These are phyloP conservation scores for Chascanopsetta lugubris DNA, from an alignment of 2,113 vertebrate genomes.

Conservation along the genomic window DNA sequence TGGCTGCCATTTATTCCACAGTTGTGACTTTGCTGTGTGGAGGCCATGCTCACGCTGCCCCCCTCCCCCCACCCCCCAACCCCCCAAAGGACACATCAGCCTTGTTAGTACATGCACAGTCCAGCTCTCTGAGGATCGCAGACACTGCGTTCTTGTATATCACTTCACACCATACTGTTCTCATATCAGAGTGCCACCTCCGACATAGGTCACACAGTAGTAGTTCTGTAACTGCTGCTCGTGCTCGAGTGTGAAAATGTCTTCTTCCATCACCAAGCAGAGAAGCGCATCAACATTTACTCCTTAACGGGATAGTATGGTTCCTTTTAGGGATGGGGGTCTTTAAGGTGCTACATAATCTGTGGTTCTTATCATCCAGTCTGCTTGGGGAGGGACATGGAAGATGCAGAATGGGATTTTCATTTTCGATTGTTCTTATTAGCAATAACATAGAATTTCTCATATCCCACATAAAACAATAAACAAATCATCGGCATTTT, in stretches of 20 bases:
- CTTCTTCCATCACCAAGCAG: background rate
- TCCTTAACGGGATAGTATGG: too few species aligned
- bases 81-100: slow-evolving; percentile 44
- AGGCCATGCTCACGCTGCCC: slow-evolving; percentile 9
- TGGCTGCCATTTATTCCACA: slow-evolving; percentile 28
- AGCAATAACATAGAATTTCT: too few species aligned
- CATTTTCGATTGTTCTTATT: too few species aligned
- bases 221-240: background rate
- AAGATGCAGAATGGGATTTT: too few species aligned
- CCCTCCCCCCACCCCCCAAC: too few species aligned
- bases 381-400: too few species aligned
- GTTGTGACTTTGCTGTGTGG: slow-evolving; percentile 29
- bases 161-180: slow-evolving; percentile 11
- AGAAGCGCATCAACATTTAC: too few species aligned
- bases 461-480: too few species aligned
- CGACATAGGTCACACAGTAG: background rate
- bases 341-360: too few species aligned
- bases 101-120: slow-evolving; percentile 47
- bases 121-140: slow-evolving; percentile 13
- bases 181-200: background rate
- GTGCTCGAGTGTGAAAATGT: background rate
- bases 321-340: too few species aligned
- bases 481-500: too few species aligned
- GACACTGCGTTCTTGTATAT: slow-evolving; percentile 23
- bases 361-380: too few species aligned